Evolutionary conservation across 2,888 invertebrate genomes (phyloP).

Genomic region (Crematogaster levior): DNA sequence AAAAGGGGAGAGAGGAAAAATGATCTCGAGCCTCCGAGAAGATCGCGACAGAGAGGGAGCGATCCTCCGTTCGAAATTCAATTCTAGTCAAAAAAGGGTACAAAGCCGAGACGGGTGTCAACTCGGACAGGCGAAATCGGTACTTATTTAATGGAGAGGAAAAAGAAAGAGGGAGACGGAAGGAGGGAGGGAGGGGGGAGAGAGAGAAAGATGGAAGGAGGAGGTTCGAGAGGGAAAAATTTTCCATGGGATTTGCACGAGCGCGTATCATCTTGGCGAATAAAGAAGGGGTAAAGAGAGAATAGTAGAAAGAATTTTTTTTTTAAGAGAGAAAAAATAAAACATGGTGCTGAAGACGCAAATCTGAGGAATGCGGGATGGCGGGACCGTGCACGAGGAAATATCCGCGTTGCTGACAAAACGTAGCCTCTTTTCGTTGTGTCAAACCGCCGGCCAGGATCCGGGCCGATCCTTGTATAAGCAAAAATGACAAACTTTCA

Average conservation of each 20-base stretch:
- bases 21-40: slow-evolving; percentile 43
- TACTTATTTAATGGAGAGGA: slow-evolving; percentile 79
- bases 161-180: slow-evolving; percentile 20
- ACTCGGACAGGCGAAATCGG: slow-evolving; percentile 80
- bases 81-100: slow-evolving; percentile 85
- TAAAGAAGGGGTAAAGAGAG: background rate
- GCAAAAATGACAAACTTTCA: slow-evolving; percentile 83
- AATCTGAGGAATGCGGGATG: slow-evolving; percentile 61
- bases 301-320: no score
- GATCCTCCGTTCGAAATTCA: slow-evolving; percentile 81
- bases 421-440: slow-evolving; percentile 85
- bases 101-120: slow-evolving; percentile 78
- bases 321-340: background rate
- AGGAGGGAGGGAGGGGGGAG: slow-evolving; percentile 13
- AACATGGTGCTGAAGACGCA: slow-evolving; percentile 42
- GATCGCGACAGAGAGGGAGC: slow-evolving; percentile 48
- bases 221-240: slow-evolving; percentile 29
- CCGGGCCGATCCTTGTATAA: slow-evolving; percentile 80
- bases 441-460: slow-evolving; percentile 77
- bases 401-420: slow-evolving; percentile 85
- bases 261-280: slow-evolving; percentile 12
- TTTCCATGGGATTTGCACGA: slow-evolving; percentile 33
- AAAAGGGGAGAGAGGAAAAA: background rate
- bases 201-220: background rate
- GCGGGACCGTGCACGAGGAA: slow-evolving; percentile 79